Percentiles rank a stretch among this genome's conserved stretches.
Conservation (phyloP, 2,113 vertebrate species). For the Pseudois nayaur region DNA sequence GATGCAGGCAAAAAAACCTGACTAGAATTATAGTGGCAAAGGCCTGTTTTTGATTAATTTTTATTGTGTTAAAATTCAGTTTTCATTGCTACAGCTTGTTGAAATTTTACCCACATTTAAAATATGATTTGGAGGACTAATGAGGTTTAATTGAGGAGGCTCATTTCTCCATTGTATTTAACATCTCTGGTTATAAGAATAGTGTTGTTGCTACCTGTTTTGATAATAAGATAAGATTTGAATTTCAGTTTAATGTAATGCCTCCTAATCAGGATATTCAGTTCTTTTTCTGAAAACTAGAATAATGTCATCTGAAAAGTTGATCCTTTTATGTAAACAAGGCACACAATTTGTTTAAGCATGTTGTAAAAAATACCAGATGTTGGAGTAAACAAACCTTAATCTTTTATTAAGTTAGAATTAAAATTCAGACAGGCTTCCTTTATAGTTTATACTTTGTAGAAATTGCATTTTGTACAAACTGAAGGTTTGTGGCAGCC, state of each 20-base stretch:
- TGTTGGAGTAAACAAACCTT: background rate
- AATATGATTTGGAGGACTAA: background rate
- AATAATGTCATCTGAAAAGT: background rate
- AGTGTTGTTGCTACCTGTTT: background rate
- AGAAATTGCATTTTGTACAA: background rate
- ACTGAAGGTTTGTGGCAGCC: background rate
- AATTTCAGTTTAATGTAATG: conserved; percentile 21
- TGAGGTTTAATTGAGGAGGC: background rate
- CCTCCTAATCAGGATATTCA: background rate
- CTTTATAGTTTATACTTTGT: background rate
- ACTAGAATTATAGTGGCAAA: background rate
- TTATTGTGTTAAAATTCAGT: background rate
- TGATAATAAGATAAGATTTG: conserved; percentile 7
- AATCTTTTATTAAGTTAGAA: background rate
- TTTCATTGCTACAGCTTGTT: background rate
- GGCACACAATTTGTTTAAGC: background rate
- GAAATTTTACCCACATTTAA: background rate
- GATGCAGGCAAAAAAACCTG: background rate
- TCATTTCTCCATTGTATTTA: background rate
- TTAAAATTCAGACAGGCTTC: background rate
- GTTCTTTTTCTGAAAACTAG: conserved; percentile 14
- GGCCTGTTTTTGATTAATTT: background rate
- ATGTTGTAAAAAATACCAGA: background rate
- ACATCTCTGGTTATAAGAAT: background rate
- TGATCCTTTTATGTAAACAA: background rate